These are phyloP conservation scores for Artibeus jamaicensis DNA, from an alignment of 2,797 vertebrate species.

Conservation along the genomic window DNA sequence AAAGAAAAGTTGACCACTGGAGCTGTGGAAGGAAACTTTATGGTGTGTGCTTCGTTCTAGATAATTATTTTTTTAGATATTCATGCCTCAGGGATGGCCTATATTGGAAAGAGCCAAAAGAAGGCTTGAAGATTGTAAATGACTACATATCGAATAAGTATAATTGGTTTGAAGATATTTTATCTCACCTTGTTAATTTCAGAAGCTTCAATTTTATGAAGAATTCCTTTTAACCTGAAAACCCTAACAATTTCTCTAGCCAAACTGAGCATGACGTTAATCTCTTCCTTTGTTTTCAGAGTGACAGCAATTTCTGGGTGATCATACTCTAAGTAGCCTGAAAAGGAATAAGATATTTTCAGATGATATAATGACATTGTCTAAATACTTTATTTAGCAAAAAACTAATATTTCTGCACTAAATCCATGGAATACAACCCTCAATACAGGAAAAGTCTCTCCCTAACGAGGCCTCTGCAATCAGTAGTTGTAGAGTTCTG, in stretches of 20 bases:
- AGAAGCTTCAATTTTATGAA: constrained; percentile 70
- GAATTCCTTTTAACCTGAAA: constrained; percentile 73
- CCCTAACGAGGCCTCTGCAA: neutral
- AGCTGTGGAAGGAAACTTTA: neutral
- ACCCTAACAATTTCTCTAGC: constrained; percentile 73
- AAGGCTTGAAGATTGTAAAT: neutral
- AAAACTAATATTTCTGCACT: neutral
- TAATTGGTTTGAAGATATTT: neutral
- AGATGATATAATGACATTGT: constrained; percentile 5
- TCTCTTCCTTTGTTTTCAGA: constrained; percentile 79
- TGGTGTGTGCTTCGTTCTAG: neutral
- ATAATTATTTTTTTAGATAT: neutral
- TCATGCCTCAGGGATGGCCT: neutral
- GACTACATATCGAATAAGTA: neutral
- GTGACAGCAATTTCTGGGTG: constrained; percentile 75
- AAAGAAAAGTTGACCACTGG: neutral
- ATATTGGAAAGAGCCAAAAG: neutral
- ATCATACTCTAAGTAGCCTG: constrained; percentile 80
- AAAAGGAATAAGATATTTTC: constrained; percentile 52
- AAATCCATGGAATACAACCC: neutral
- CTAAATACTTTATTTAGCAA: neutral
- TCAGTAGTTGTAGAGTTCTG: neutral
- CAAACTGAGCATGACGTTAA: constrained; percentile 75
- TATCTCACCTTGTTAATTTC: constrained; percentile 73
- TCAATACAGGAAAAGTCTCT: neutral